Percentiles rank a stretch among this genome's conserved stretches.
phyloP scores from a whole-genome alignment of 2,797 vertebrate genomes.

The Cheirogaleus major region DNA sequence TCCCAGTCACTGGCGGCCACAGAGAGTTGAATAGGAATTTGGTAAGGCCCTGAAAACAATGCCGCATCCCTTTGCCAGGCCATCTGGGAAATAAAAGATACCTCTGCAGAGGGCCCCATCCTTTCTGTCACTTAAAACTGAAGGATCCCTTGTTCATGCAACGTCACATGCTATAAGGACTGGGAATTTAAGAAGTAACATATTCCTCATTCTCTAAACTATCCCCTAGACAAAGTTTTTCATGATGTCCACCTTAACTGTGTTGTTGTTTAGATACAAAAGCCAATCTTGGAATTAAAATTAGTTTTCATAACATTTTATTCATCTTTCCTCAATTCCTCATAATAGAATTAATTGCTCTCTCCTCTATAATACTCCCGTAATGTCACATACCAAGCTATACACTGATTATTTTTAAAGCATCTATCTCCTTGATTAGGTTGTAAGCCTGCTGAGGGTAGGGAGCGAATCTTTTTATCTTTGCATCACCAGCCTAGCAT shows the following conservation, averaged over 20 bases:
- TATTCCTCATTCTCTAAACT: background rate
- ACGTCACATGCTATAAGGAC: background rate
- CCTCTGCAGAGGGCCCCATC: background rate
- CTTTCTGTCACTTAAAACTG: background rate
- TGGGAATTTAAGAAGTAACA: background rate
- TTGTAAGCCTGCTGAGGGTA: background rate
- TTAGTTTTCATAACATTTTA: background rate
- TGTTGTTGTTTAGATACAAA: background rate
- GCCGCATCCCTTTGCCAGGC: background rate
- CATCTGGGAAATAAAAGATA: background rate
- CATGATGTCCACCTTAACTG: background rate
- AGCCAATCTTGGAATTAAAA: constrained; percentile 15
- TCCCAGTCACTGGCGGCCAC: background rate
- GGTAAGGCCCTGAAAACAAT: background rate
- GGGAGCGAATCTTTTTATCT: background rate
- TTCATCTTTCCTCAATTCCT: background rate
- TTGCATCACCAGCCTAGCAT: background rate
- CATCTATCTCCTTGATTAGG: background rate
- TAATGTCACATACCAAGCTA: background rate
- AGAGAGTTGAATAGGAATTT: background rate
- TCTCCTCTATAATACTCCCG: background rate
- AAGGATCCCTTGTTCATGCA: background rate
- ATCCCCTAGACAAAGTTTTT: background rate
- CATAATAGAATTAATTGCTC: background rate
- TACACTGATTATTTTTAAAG: background rate